phyloP scores from a whole-genome alignment of 2,113 vertebrate genomes.

The Python bivittatus region DNA sequence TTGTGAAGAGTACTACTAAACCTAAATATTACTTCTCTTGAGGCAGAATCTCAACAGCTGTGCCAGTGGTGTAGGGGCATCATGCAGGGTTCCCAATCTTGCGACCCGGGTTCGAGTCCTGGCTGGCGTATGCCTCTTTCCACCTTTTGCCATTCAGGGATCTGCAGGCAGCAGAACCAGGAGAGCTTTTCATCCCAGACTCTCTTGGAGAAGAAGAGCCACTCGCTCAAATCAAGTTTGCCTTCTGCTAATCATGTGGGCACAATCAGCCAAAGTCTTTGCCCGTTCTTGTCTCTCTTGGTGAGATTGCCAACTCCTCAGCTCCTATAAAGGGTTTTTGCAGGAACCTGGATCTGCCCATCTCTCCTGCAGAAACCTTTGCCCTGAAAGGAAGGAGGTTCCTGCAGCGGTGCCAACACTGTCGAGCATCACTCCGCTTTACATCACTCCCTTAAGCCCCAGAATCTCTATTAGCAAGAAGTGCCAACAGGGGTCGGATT shows the following conservation, averaged over 20 bases:
- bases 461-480: neutral
- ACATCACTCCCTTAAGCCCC: too few relatives aligned
- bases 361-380: neutral
- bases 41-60: neutral
- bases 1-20: too few relatives aligned
- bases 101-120: neutral
- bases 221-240: too few relatives aligned
- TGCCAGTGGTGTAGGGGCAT: neutral
- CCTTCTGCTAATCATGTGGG: too few relatives aligned
- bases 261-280: too few relatives aligned
- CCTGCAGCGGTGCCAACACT: too few relatives aligned
- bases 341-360: too few relatives aligned
- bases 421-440: too few relatives aligned
- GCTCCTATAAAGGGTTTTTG: too few relatives aligned
- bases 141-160: neutral
- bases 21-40: neutral
- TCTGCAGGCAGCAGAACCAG: rapidly evolving
- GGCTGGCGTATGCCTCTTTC: neutral
- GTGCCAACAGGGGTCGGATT: too few relatives aligned
- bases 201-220: neutral
- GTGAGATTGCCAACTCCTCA: neutral
- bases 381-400: too few relatives aligned
- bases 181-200: neutral
- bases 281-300: too few relatives aligned
- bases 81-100: neutral